Conservation (phyloP, 2,888 invertebrate species). For the Caenorhabditis angaria region DNA sequence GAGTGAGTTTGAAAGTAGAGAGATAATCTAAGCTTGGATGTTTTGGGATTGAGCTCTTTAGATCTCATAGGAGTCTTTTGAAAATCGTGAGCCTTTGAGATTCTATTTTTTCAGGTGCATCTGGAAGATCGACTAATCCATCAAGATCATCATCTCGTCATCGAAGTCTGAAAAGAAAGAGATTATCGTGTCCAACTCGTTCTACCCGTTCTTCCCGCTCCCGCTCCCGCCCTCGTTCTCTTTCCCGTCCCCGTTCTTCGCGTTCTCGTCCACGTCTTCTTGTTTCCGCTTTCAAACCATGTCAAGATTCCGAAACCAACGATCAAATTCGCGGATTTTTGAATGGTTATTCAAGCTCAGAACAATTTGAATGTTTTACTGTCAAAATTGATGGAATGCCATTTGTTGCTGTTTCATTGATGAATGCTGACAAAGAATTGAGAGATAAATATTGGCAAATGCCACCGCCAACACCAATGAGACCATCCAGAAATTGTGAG, state of each 20-base stretch:
- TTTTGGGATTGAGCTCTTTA: no score
- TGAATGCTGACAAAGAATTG: conserved; percentile 13
- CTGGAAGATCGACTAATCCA: background rate
- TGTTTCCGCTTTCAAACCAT: background rate
- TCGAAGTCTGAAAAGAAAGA: background rate
- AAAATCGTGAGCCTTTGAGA: no score
- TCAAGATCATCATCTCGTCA: background rate
- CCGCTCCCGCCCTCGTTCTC: no score
- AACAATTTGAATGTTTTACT: conserved; percentile 25
- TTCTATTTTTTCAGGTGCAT: no score
- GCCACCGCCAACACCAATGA: conserved; percentile 12
- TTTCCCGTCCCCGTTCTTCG: background rate
- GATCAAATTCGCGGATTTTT: conserved; percentile 3
- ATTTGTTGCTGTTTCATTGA: conserved; percentile 32
- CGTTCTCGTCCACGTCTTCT: background rate
- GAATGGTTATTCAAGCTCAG: background rate
- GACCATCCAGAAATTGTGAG: conserved; percentile 2
- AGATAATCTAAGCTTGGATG: no score
- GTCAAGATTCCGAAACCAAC: background rate
- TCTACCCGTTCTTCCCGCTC: no score
- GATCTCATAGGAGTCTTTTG: background rate
- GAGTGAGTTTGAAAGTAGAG: no score
- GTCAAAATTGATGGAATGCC: conserved; percentile 28
- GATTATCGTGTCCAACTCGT: background rate
- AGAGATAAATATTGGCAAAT: background rate